A percentile compares a stretch with the other conserved stretches of the same genome.
phyloP scores from a whole-genome alignment of 35 echinoderm and acorn worm species.

The Ophiothrix spiculata region DNA sequence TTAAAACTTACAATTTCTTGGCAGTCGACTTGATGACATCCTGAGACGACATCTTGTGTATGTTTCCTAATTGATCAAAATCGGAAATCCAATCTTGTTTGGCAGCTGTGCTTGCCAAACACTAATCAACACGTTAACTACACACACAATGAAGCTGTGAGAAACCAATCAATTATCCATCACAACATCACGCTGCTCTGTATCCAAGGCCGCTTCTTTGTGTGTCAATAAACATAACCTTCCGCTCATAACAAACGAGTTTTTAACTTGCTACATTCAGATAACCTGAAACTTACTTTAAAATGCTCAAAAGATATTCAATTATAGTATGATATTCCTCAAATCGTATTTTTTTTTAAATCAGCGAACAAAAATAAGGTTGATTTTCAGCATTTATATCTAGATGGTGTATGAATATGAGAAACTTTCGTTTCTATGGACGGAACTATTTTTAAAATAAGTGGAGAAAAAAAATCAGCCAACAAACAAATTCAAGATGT shows the following conservation, averaged over 20 bases:
- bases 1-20: conserved; percentile 90
- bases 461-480: not conserved
- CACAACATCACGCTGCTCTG: not conserved
- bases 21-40: conserved; percentile 90
- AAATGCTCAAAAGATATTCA: too few species aligned
- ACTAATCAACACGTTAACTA: not conserved
- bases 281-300: too few species aligned
- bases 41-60: conserved; percentile 69
- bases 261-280: too few species aligned
- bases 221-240: not conserved
- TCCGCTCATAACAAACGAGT: not conserved
- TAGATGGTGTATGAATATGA: not conserved
- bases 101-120: not conserved
- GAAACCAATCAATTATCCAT: conserved; percentile 4
- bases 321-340: too few species aligned
- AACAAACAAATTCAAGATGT: conserved; percentile 72
- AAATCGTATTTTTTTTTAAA: too few species aligned
- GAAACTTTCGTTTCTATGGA: not conserved
- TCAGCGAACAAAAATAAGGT: too few species aligned
- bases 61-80: not conserved
- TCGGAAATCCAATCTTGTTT: conserved; percentile 11
- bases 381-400: not conserved
- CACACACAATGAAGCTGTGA: not conserved
- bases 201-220: not conserved
- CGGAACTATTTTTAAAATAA: not conserved